phyloP scores from a whole-genome alignment of 2,888 invertebrate species.

The Apamea sordens region DNA sequence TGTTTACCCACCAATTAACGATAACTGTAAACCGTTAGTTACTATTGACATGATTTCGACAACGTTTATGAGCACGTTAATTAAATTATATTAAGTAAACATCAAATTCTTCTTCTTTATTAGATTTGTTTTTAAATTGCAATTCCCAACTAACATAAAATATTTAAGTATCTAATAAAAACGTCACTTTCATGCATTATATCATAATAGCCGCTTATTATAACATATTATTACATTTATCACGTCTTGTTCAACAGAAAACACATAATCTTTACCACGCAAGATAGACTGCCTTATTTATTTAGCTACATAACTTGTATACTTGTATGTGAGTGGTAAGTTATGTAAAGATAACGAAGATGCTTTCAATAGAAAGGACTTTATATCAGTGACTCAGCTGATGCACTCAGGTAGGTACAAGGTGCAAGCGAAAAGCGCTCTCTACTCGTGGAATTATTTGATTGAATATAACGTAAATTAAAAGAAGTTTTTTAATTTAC shows the following conservation, averaged over 20 bases:
- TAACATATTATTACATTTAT: conserved; percentile 30
- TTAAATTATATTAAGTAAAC: no score
- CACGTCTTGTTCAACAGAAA: neutral
- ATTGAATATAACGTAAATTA: neutral
- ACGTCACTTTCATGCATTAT: conserved; percentile 30
- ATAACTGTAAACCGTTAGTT: neutral
- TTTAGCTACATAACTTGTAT: conserved; percentile 11
- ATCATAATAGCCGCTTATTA: conserved; percentile 3
- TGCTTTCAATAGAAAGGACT: conserved; percentile 32
- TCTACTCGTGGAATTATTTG: neutral
- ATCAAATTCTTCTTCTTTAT: no score
- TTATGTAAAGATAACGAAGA: conserved; percentile 33
- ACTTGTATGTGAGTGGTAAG: neutral
- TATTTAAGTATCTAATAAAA: conserved; percentile 41
- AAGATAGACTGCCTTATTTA: conserved; percentile 21
- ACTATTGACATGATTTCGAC: neutral
- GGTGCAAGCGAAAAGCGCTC: neutral
- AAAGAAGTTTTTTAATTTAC: neutral
- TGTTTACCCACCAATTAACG: neutral
- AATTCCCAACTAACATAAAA: conserved; percentile 20
- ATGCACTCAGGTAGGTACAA: neutral
- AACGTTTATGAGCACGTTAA: neutral
- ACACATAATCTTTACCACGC: conserved; percentile 11
- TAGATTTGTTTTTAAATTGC: neutral
- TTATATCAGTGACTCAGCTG: conserved; percentile 14